phyloP scores from a whole-genome alignment of 37 sponge, comb jelly and placozoan species.

The Aphrocallistes beatrix region DNA sequence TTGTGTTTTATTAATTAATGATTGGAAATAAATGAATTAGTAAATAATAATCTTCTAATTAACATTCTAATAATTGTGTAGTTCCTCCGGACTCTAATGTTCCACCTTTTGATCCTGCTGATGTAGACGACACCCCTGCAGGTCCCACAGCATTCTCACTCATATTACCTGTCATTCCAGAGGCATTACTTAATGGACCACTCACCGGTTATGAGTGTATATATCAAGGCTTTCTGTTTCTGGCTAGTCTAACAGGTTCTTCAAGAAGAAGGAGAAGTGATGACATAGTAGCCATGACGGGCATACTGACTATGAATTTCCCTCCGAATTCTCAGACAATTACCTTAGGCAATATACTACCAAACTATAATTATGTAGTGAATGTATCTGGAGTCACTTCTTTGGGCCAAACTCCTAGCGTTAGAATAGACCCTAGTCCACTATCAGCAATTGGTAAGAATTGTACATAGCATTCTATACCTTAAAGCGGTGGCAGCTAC shows the following conservation, averaged over 20 bases:
- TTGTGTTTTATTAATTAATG: no score
- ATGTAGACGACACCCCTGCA: neutral
- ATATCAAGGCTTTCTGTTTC: neutral
- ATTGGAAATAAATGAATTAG: no score
- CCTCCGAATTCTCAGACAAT: neutral
- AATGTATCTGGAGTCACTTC: neutral
- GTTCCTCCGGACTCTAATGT: neutral
- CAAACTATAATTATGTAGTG: neutral
- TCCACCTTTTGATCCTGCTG: neutral
- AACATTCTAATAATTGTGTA: neutral
- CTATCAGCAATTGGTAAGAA: neutral
- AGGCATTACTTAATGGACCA: neutral
- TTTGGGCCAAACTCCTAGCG: neutral
- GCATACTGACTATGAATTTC: neutral
- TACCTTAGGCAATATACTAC: neutral
- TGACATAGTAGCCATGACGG: neutral
- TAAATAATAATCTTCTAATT: neutral
- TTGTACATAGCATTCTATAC: neutral
- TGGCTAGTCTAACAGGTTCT: neutral
- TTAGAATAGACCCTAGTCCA: neutral
- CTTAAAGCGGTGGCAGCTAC: no score
- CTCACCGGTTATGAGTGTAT: neutral
- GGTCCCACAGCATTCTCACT: neutral
- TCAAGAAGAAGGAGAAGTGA: neutral
- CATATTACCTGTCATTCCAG: neutral